phyloP scores from a whole-genome alignment of 1,140 invertebrate species.

The Aphaenogaster ashmeadi region DNA sequence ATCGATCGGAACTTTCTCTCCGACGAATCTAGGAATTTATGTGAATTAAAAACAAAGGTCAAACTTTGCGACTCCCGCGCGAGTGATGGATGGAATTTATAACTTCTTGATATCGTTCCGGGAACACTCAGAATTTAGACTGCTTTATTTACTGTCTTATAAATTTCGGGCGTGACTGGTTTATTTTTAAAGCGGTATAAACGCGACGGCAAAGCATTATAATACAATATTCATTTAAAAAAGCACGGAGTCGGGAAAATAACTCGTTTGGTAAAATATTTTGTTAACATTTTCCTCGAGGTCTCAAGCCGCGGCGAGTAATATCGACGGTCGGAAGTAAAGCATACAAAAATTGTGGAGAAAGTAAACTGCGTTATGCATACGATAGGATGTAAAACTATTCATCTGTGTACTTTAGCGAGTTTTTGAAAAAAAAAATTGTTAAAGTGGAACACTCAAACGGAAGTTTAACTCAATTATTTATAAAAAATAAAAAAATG shows the following conservation, averaged over 20 bases:
- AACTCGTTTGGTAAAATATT: conserved; percentile 59
- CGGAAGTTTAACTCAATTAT: not conserved
- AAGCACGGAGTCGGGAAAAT: not conserved
- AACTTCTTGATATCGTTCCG: conserved; percentile 38
- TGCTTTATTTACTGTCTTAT: conserved; percentile 16
- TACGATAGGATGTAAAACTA: not conserved
- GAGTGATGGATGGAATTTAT: conserved; percentile 56
- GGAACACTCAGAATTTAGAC: conserved; percentile 46
- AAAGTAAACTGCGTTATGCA: conserved; percentile 20
- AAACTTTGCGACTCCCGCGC: not conserved
- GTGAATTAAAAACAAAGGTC: conserved; percentile 47
- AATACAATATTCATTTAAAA: conserved; percentile 47
- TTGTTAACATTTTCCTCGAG: conserved; percentile 40
- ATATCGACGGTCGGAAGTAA: conserved; percentile 12
- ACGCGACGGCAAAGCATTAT: conserved; percentile 1
- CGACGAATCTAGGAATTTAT: conserved; percentile 36
- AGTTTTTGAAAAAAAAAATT: not conserved
- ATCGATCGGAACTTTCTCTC: conserved; percentile 38
- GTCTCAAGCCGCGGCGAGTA: conserved; percentile 20
- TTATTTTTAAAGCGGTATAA: conserved; percentile 39
- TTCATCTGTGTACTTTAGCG: not conserved
- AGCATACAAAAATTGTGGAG: conserved; percentile 19
- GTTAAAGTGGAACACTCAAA: not conserved
- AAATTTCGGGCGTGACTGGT: not conserved
- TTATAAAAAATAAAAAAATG: not conserved